Base-by-base conservation (phyloP, 30 jellyfish, hydroid and myxozoan species). In the Aurelia coerulea region DNA sequence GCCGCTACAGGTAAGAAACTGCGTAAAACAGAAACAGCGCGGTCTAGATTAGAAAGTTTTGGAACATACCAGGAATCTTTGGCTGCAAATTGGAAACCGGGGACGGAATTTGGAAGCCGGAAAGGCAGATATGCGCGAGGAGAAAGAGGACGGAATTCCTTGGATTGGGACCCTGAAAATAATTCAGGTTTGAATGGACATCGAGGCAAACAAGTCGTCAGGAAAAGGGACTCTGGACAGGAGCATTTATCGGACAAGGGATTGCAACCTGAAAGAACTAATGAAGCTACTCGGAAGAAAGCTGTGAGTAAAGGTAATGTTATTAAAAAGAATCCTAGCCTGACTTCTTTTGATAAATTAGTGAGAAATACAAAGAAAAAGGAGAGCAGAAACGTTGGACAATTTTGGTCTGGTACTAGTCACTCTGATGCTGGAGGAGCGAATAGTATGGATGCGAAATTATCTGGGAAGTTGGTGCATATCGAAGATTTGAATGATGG, bases 11-110 rank as follows among this genome's bases (percentile, higher is more conserved):
- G 64, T 58, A 29, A 18, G 81, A 71, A 29, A 0, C 6, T 39
- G 31, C 18, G 56, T 11, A 13, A 4, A n/a, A 19, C 32, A 1
- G 68, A 59, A 59, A 59, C 41, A 9, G 84, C 54, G 46, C 49
- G 84, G 32, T 19, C 73, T 31, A 50, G 70, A 42, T 49, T 84
- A 32, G 87, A 84, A 59, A 72, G 93, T 62, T 84, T 84, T 66
- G 75, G 82, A 14, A 53, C 86, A 50, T 84, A 84, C 51, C 82
- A 68, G 32, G 93, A 84, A 53, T 84, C 93, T 11, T 77, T 65
- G 5, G 93, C 93, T 1, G 93, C 93, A 15, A 84, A 84, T 29
- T 84, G 93, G 93, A 84, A 84, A 68, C 93, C 93, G 23, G 87
- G 79, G 10, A 50, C 85, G 0, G 62, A 18, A 16, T 69, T 82